Conservation (phyloP, 1,140 invertebrate genomes). For the Elysia chlorotica region DNA sequence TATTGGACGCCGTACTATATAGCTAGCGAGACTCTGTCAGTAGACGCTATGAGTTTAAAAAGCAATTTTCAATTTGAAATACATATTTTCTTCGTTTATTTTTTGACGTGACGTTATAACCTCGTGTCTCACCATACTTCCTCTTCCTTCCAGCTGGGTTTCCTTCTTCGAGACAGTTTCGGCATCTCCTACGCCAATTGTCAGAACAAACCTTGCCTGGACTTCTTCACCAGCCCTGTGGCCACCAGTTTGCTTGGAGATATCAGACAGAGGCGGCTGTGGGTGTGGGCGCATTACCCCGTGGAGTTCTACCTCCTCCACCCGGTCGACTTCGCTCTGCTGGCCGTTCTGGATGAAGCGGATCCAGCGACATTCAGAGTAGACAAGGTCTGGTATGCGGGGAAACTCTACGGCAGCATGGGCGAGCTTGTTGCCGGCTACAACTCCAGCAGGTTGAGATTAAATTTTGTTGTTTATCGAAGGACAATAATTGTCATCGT, state of each 20-base stretch:
- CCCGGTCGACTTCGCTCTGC: slow-evolving; percentile 11
- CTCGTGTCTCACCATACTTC: background rate
- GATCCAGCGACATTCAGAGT: slow-evolving; percentile 26
- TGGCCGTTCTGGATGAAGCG: slow-evolving; percentile 18
- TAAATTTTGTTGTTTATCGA: background rate
- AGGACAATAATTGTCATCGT: background rate
- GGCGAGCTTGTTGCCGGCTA: slow-evolving; percentile 27
- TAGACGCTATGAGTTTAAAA: background rate
- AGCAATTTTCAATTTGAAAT: background rate
- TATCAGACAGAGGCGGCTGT: slow-evolving; percentile 4
- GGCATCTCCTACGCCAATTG: slow-evolving; percentile 3
- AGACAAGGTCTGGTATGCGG: slow-evolving; percentile 35
- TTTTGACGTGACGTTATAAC: background rate
- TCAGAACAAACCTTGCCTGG: background rate
- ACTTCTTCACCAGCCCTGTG: slow-evolving; percentile 4
- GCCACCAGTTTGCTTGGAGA: slow-evolving; percentile 3
- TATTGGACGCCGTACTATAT: background rate
- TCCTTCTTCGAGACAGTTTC: slow-evolving; percentile 11
- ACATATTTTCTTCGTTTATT: background rate
- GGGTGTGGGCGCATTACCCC: slow-evolving; percentile 9
- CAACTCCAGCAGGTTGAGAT: slow-evolving; percentile 1
- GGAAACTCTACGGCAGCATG: slow-evolving; percentile 32
- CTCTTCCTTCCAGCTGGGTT: slow-evolving; percentile 6
- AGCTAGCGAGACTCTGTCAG: background rate
- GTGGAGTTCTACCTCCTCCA: slow-evolving; percentile 8